phyloP scores from a whole-genome alignment of 2,888 invertebrate genomes.

The Cryptops parisi region DNA sequence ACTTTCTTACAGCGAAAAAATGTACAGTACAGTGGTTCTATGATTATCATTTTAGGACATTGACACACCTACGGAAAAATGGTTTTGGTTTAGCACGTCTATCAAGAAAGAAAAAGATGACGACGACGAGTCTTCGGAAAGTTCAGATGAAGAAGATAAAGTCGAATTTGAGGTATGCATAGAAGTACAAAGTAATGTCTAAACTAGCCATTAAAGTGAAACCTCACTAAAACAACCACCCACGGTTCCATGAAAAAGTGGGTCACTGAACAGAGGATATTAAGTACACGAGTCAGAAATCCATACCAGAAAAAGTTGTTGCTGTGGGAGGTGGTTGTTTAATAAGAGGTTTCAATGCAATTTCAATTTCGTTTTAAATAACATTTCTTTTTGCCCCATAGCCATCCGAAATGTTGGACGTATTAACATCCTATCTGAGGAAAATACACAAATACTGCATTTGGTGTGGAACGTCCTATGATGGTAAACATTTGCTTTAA shows the following conservation, averaged over 20 bases:
- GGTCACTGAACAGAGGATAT: too few relatives aligned
- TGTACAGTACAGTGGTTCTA: too few relatives aligned
- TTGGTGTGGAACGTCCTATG: conserved; percentile 58
- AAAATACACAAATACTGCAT: conserved; percentile 57
- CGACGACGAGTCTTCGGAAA: not conserved
- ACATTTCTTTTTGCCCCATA: conserved; percentile 26
- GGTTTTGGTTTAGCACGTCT: not conserved
- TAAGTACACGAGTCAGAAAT: too few relatives aligned
- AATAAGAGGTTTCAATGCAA: not conserved
- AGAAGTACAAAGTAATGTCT: too few relatives aligned
- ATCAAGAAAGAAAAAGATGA: not conserved
- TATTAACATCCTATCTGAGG: conserved; percentile 49
- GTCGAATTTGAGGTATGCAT: not conserved
- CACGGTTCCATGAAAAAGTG: too few relatives aligned
- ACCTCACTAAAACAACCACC: too few relatives aligned
- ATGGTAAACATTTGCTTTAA: conserved; percentile 33
- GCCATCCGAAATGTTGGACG: conserved; percentile 43
- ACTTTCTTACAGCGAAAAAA: too few relatives aligned
- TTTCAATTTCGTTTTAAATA: conserved; percentile 10
- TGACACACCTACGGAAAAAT: not conserved
- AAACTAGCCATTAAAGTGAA: too few relatives aligned
- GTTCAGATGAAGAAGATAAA: not conserved
- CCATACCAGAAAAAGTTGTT: too few relatives aligned
- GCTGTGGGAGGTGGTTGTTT: too few relatives aligned
- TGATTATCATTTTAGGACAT: not conserved